Conservation (phyloP, 1,140 invertebrate species). For the Macrosteles quadrilineatus region DNA sequence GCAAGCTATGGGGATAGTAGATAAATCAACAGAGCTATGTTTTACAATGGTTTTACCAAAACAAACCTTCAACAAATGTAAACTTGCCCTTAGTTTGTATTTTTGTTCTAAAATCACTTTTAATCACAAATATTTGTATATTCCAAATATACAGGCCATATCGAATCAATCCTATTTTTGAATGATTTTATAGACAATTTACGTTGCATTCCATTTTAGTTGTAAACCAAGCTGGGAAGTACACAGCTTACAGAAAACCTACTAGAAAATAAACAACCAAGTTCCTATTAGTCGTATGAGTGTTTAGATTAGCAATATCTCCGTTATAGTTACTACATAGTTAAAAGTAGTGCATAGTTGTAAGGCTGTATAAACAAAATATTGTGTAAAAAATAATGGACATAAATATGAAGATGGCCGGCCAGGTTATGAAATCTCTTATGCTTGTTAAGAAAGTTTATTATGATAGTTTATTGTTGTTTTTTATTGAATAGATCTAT, state of each 20-base stretch:
- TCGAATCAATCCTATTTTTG: neutral
- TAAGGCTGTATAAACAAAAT: neutral
- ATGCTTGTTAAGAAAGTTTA: neutral
- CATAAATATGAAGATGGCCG: too few relatives aligned
- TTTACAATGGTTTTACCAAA: too few relatives aligned
- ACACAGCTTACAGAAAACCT: neutral
- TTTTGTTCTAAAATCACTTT: neutral
- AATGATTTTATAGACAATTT: neutral
- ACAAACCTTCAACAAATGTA: too few relatives aligned
- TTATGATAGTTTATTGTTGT: neutral
- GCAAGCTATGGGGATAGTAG: too few relatives aligned
- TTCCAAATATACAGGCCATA: neutral
- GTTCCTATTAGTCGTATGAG: slow-evolving; percentile 18
- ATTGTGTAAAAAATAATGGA: too few relatives aligned
- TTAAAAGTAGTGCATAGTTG: neutral
- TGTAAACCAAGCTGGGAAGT: neutral
- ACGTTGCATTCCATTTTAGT: neutral
- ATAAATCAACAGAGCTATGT: too few relatives aligned
- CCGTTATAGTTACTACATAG: slow-evolving; percentile 8
- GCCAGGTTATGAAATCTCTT: neutral
- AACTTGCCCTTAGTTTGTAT: too few relatives aligned
- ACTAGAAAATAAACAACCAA: slow-evolving; percentile 16
- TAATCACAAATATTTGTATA: neutral
- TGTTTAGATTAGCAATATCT: slow-evolving; percentile 23
- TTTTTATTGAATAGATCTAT: too few relatives aligned